Base-by-base conservation (phyloP, 2,113 vertebrate genomes). In the Anoplopoma fimbria region DNA sequence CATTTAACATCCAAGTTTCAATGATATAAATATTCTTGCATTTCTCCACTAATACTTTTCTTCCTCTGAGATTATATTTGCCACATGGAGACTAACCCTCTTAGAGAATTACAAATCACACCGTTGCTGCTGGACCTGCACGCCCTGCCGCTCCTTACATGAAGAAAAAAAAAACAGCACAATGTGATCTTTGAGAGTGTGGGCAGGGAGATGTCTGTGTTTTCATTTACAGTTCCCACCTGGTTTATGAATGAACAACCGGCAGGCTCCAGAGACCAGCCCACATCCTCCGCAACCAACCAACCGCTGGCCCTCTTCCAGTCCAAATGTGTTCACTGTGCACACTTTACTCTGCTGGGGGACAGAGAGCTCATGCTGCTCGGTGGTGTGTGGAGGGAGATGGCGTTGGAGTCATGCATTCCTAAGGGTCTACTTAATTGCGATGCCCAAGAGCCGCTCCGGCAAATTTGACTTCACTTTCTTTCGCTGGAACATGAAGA, bases 171-270 rank as follows among this genome's bases (percentile, higher is more conserved):
- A 51, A 7, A 6, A 4, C 83, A 65, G 86, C 74, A 93, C 91
- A 93, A 89, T 92, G 84, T 79, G 87, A 87, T 87, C 92, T 88
- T 90, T 93, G 80, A 91, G 74, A 83, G 82, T 36, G 77, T 38
- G 29, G 83, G 86, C 82, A 77, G 84, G 61, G 71, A 85, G 76
- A 91, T 86, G 88, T 91, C 89, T 91, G 90, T 77, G 77, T 90
- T 93, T 91, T 94, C 87, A 93, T 92, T 93, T 93, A 92, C 87
- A 84, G 87, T 85, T 92, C 89, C 88, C 93, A 92, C 88, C 93
- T 93, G 91, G 90, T 90, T 91, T 88, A 92, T 92, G 92, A 94
- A 92, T 93, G 90, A 93, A 93, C 87, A 93, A 91, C 90, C 86
- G n/a, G 73, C 45, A 38, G 82, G 81, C 92, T 92, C 91, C 81